These are phyloP conservation scores for Hippopotamus amphibius DNA, from an alignment of 2,113 vertebrate species.

Conservation along the genomic window DNA sequence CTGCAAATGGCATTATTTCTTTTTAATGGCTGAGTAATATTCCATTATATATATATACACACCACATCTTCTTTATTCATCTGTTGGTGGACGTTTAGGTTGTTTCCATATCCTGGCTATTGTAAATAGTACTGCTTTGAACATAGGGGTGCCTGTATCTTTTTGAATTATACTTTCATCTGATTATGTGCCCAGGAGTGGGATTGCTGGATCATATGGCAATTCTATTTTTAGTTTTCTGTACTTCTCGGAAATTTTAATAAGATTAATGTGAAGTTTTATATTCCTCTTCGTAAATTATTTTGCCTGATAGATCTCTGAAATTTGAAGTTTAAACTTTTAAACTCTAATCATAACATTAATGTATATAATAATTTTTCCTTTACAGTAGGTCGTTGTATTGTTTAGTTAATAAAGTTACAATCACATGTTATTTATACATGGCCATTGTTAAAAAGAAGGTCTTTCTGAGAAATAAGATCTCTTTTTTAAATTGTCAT, in stretches of 20 bases:
- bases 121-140: not conserved
- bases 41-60: not conserved
- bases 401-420: conserved; percentile 53
- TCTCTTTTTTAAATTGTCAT: not conserved
- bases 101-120: not conserved
- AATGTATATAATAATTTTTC: conserved; percentile 19
- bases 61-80: not conserved
- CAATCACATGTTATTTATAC: not conserved
- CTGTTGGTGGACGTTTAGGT: not conserved
- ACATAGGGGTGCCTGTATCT: not conserved
- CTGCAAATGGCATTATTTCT: not conserved
- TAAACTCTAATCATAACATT: not conserved
- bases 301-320: not conserved
- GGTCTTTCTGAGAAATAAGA: not conserved
- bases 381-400: not conserved
- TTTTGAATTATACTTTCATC: not conserved
- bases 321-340: conserved; percentile 47
- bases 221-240: not conserved
- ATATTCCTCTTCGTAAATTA: conserved; percentile 11
- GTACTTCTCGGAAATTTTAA: not conserved
- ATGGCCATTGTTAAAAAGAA: not conserved
- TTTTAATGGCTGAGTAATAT: not conserved
- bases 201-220: not conserved
- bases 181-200: not conserved
- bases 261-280: not conserved